phyloP scores from a whole-genome alignment of 1,140 invertebrate genomes.

The Drosophila pallidifrons region DNA sequence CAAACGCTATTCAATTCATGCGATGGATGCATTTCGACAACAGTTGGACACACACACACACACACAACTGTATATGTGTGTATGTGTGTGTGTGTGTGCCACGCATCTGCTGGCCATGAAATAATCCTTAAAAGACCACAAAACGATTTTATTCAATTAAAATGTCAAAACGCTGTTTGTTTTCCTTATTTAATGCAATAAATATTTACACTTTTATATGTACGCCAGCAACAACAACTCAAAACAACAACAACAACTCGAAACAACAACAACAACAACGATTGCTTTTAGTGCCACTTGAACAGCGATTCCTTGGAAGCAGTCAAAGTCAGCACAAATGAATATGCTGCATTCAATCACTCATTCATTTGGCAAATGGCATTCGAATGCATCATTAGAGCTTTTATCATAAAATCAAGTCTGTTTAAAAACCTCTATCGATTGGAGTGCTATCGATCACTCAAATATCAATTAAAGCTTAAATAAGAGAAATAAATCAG shows the following conservation, averaged over 20 bases:
- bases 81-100: background rate
- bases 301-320: background rate
- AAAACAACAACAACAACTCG: background rate
- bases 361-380: no score
- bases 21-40: slow-evolving; percentile 49
- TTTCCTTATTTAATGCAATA: slow-evolving; percentile 80
- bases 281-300: slow-evolving; percentile 6
- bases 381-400: no score
- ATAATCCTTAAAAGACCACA: slow-evolving; percentile 82
- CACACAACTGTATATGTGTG: background rate
- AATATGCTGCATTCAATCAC: no score
- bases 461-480: no score
- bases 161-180: slow-evolving; percentile 81
- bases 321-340: no score
- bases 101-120: slow-evolving; percentile 64
- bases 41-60: slow-evolving; percentile 41
- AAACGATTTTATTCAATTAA: slow-evolving; percentile 83
- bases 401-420: no score
- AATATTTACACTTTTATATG: slow-evolving; percentile 73
- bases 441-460: no score
- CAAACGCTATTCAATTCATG: slow-evolving; percentile 51
- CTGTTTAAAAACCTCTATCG: no score
- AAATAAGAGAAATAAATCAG: no score
- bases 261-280: slow-evolving; percentile 2
- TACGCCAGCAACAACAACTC: background rate